Evolutionary conservation across 2,888 invertebrate species (phyloP), one percentile per base, ranked within the genome.

Genomic region (Microchrysa polita): DNA sequence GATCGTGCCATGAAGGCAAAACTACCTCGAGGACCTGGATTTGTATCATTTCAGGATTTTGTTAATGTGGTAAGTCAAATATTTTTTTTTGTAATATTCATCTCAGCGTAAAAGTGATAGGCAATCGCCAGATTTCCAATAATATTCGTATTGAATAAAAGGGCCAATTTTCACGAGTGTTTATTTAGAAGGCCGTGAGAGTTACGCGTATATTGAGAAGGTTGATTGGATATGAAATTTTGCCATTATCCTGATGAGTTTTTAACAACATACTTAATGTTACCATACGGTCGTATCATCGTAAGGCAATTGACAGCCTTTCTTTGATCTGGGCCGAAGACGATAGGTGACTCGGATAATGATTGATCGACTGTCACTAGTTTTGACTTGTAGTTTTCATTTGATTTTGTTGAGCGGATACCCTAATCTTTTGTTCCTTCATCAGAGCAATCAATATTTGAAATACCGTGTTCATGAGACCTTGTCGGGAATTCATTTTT

Each of bases 21-120:
- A 77, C 89, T 90, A 78, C 84, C 84, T 67, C 80, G 76, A 76
- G 85, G 84, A 73, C 81, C 83, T 14, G 89, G 91, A 74, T 93
- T 94, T 74, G 93, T 96, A 80, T 95, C 95, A 52, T 96, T 95
- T 86, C 95, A 96, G 87, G 95, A 96, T 83, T 96, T 96, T 85
- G 94, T 96, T 79, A 95, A 95, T 88, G 93, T 96, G 91, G 96
- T 96, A 83, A 94, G 95, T 92, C 5, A 2, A 42, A 16, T 18
- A n/a, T n/a, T n/a, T n/a, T n/a, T n/a, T n/a, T n/a, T n/a, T n/a
- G n/a, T n/a, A n/a, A n/a, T n/a, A n/a, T n/a, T n/a, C n/a, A n/a
- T n/a, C n/a, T n/a, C n/a, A n/a, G n/a, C n/a, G n/a, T n/a, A n/a
- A n/a, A n/a, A n/a, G n/a, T n/a, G n/a, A n/a, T n/a, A n/a, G n/a